Conservation (phyloP, 2,113 vertebrate species). For the Protobothrops flavoviridis region DNA sequence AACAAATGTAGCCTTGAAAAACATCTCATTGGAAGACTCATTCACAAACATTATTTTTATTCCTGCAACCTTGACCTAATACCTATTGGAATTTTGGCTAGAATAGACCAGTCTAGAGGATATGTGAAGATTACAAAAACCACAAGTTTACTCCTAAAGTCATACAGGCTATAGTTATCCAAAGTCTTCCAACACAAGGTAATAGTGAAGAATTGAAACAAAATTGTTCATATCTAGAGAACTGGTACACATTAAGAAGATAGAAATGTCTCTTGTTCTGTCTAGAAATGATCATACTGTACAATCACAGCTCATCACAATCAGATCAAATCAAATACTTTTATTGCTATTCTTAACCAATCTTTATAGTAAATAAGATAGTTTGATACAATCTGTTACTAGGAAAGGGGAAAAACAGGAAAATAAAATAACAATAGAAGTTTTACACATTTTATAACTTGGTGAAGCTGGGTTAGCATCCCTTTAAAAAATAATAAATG, state of each 20-base stretch:
- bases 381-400: too few species aligned
- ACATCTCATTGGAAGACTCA: background rate
- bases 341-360: too few species aligned
- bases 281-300: background rate
- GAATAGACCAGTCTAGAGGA: background rate
- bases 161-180: background rate
- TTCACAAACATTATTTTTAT: background rate
- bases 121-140: background rate
- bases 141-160: background rate
- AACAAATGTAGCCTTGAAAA: background rate
- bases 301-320: background rate
- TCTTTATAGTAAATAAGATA: too few species aligned
- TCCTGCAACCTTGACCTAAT: background rate
- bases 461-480: too few species aligned
- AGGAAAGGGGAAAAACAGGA: too few species aligned
- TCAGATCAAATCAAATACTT: background rate
- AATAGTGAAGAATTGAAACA: background rate
- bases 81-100: background rate
- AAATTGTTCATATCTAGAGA: background rate
- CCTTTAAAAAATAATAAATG: too few species aligned
- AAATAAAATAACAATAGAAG: too few species aligned
- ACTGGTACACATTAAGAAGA: background rate
- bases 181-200: background rate
- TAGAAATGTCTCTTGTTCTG: background rate
- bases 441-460: too few species aligned